Conservation (phyloP, 2,113 vertebrate genomes). For the Dipodomys spectabilis region DNA sequence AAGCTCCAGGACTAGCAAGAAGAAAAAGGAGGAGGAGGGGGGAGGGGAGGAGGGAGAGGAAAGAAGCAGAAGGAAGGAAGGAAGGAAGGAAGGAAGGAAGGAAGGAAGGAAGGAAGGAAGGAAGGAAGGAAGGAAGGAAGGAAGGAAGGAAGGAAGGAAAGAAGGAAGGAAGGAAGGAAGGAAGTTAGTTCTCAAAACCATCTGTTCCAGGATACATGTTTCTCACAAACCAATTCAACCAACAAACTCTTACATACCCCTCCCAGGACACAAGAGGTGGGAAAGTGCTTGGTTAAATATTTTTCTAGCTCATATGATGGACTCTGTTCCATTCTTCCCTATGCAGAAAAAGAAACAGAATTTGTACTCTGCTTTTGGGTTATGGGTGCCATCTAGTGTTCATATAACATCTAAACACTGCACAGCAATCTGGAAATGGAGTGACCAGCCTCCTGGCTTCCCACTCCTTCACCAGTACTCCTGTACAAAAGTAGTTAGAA, state of each 20-base stretch:
- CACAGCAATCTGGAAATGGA: not conserved
- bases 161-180: too few species aligned
- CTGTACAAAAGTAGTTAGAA: slow-evolving; percentile 16
- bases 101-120: not conserved
- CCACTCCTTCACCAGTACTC: not conserved
- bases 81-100: too few species aligned
- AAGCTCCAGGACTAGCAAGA: too few species aligned
- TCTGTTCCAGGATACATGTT: not conserved
- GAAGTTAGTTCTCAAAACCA: not conserved
- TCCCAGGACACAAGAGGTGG: not conserved
- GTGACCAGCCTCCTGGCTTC: too few species aligned
- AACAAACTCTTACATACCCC: not conserved
- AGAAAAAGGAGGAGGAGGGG: too few species aligned
- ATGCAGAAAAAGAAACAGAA: not conserved
- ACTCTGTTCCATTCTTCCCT: not conserved
- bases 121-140: too few species aligned
- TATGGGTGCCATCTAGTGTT: slow-evolving; percentile 82
- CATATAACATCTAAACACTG: not conserved
- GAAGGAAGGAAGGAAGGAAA: too few species aligned
- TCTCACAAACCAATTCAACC: not conserved
- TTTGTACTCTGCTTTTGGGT: not conserved
- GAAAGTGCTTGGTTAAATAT: not conserved
- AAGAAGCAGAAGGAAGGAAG: too few species aligned
- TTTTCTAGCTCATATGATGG: slow-evolving; percentile 2
- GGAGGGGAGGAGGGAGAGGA: too few species aligned